Base-by-base conservation (phyloP, 2,113 vertebrate species). In the Podilymbus podiceps region DNA sequence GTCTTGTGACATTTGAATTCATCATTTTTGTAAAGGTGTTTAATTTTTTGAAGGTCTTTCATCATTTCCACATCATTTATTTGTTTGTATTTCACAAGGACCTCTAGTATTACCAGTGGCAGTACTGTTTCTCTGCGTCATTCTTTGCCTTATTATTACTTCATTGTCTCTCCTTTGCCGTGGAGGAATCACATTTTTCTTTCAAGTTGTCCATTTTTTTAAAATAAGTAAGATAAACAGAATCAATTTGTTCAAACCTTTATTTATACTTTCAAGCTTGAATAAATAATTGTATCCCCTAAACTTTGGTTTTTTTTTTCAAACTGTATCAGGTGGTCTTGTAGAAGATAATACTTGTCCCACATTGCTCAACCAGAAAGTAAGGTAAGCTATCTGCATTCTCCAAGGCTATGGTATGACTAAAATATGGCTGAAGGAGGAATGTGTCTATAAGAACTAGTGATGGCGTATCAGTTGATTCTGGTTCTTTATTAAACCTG, bases 21-120 rank as follows among this genome's bases (percentile, higher is more conserved):
- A 53, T 69, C 38, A 40, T 8, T 82, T 93, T 35, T 89, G 88
- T 73, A 27, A 72, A 87, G 78, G 14, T 76, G 46, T 62, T 83
- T 84, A 25, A 12, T 52, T 82, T 92, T 94, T 40, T 5, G 0
- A 90, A 64, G 31, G 21, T 85, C n/a, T 81, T 78, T 75, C 75
- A 68, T 91, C 0, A 50, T 94, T 95, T 77, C 60, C 55, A 40
- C 60, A 52, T 77, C 0, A 55, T 68, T 92, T 93, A 13, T 85
- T 82, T 91, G 7, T 77, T 66, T 93, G 59, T 77, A 50, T 92
- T 94, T 94, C 89, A 85, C 35, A 89, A 85, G 49, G 85, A 35
- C 38, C 30, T 68, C 24, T 85, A n/a, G 35, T 72, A 75, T 67
- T 86, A 78, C 22, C 44, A 62, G 56, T 67, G 88, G 82, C 74